Base-by-base conservation (phyloP, 1,140 invertebrate genomes). In the Lasaia peninsularis region DNA sequence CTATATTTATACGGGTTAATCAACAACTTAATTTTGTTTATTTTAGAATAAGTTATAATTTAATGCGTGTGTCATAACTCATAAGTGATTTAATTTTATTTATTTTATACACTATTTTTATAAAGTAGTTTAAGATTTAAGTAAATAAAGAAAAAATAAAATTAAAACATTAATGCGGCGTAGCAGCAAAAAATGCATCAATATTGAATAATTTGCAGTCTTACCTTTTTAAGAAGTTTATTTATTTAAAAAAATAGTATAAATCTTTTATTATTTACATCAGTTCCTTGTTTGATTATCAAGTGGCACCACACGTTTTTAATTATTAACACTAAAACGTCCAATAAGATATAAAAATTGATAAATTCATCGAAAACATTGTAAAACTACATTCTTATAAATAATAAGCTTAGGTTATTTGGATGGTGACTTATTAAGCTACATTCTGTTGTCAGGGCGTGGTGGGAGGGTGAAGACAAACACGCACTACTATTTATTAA, bases 391-490 rank as follows among this genome's bases (percentile, higher is more conserved):
- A 56, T 51, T 49, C 52, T 58, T 56, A 31, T 56, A 21, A 18
- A 16, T 35, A 21, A 52, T 53, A 60, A 53, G 52, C 20, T 34
- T 24, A 40, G 35, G 21, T 60, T 54, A 55, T 60, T 55, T 60
- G 35, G 31, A 44, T 34, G 28, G 55, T 51, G 37, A 49, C 14
- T 48, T 49, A 16, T 44, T 35, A 50, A 18, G 37, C 14, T 40
- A 40, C 9, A 40, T 40, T 58, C 49, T 64, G 56, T 58, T 48
- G 44, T 35, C 32, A 37, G 52, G 58, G 32, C 37, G 20, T 35
- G 51, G 52, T 44, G 52, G 58, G 52, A 55, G 52, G 32, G 2
- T 14, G 3, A 21, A 34, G 12, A 37, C 4, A 37, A 12, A 18
- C 35, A 35, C 34, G 6, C 35, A 40, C 35, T 40, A 9, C 35